Percentiles rank a stretch among this genome's conserved stretches.
These are phyloP conservation scores for Valencia hispanica DNA, from an alignment of 2,797 vertebrate species.

Conservation along the genomic window DNA sequence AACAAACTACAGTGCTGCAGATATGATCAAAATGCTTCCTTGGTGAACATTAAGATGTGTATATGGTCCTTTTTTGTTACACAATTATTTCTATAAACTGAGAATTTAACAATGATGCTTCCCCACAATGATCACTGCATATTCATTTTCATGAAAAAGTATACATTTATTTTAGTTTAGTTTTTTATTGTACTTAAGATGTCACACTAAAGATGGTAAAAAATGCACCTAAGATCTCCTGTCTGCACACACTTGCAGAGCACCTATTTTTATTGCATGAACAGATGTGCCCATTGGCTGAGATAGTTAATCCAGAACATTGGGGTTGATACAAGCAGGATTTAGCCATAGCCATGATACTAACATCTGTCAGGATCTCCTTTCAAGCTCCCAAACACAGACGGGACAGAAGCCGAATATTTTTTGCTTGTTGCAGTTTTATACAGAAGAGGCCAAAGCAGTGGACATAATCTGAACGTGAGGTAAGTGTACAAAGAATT, in stretches of 20 bases:
- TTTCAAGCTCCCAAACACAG: conserved; percentile 51
- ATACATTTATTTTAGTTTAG: neutral
- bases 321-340: conserved; percentile 78
- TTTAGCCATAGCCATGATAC: conserved; percentile 78
- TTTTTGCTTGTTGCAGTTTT: conserved; percentile 17
- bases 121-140: neutral
- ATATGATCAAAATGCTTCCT: neutral
- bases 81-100: neutral
- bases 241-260: conserved; percentile 38
- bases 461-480: conserved; percentile 28
- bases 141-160: neutral
- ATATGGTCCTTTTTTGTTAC: neutral
- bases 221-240: conserved; percentile 5
- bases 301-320: conserved; percentile 80
- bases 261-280: conserved; percentile 66
- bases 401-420: conserved; percentile 47
- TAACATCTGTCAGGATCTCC: conserved; percentile 78
- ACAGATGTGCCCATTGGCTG: conserved; percentile 82
- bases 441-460: conserved; percentile 25
- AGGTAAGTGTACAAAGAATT: conserved; percentile 69
- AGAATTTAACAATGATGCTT: neutral
- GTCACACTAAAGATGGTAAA: neutral
- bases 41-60: neutral
- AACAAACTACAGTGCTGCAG: no score
- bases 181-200: neutral